Evolutionary conservation across 2,113 vertebrate species (phyloP).

Genomic region (Entomyzon cyanotis): DNA sequence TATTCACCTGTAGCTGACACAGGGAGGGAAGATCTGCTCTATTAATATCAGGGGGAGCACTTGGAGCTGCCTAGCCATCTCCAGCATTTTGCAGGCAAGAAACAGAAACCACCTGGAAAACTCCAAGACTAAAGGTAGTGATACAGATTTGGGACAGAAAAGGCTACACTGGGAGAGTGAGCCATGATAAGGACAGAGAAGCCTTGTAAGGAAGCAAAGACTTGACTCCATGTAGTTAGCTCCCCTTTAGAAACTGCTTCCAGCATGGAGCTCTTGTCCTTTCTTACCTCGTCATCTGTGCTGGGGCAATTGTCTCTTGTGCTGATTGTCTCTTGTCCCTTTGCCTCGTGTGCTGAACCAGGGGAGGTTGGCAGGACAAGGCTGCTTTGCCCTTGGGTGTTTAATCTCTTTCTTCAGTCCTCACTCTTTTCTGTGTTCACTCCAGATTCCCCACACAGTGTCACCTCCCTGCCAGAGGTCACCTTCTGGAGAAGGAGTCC

Average conservation of each 20-base stretch:
- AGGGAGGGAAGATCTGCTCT: not conserved
- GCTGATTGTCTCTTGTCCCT: not conserved
- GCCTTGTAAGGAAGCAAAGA: not conserved
- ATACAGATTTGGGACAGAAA: not conserved
- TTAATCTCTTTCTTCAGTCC: not conserved
- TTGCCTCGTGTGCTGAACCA: not conserved
- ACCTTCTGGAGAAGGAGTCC: not conserved
- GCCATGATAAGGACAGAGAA: not conserved
- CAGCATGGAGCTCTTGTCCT: not conserved
- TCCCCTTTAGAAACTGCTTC: not conserved
- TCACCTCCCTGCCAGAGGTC: not conserved
- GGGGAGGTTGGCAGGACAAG: not conserved
- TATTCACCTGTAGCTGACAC: not conserved
- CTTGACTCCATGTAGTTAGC: not conserved
- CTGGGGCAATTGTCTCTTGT: not conserved
- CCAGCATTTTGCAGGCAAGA: not conserved
- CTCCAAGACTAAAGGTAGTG: not conserved
- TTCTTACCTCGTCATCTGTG: not conserved
- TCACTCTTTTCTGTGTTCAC: accelerated
- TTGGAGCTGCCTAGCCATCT: not conserved
- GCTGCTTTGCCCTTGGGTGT: not conserved
- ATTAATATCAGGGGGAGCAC: not conserved
- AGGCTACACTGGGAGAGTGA: not conserved
- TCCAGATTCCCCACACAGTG: accelerated
- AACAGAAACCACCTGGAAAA: not conserved